These are phyloP conservation scores for Barnardius zonarius DNA, from an alignment of 2,113 vertebrate genomes.

Conservation along the genomic window DNA sequence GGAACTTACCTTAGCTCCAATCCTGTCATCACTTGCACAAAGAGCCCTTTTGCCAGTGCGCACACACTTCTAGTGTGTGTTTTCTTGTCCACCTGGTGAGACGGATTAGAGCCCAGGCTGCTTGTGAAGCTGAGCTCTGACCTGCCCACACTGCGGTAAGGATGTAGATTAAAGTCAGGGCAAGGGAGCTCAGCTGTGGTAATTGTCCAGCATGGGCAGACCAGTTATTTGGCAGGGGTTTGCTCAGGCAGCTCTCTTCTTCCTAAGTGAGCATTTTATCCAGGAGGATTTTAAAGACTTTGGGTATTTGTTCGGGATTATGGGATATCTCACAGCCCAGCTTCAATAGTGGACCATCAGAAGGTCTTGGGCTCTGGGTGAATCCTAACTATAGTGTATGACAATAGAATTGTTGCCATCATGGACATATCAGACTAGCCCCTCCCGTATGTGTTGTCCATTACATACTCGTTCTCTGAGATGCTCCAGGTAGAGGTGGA, in stretches of 20 bases:
- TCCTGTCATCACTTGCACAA: background rate
- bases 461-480: background rate
- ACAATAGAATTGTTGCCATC: background rate
- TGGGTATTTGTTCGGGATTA: background rate
- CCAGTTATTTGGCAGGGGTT: background rate
- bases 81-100: background rate
- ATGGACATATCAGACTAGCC: background rate
- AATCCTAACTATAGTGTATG: background rate
- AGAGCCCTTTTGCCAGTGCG: background rate
- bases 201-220: background rate
- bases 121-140: background rate
- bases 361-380: background rate
- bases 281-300: background rate
- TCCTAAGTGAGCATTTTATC: background rate
- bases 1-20: background rate
- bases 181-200: background rate
- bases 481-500: background rate
- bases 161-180: background rate
- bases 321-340: background rate
- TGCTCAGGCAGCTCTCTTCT: background rate
- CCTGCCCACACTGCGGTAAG: background rate
- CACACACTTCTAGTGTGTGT: background rate
- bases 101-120: background rate
- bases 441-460: accelerated
- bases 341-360: background rate